Evolutionary conservation across 2,113 vertebrate genomes (phyloP), one percentile per base, ranked within the genome.

Genomic region (Lipotes vexillifer): DNA sequence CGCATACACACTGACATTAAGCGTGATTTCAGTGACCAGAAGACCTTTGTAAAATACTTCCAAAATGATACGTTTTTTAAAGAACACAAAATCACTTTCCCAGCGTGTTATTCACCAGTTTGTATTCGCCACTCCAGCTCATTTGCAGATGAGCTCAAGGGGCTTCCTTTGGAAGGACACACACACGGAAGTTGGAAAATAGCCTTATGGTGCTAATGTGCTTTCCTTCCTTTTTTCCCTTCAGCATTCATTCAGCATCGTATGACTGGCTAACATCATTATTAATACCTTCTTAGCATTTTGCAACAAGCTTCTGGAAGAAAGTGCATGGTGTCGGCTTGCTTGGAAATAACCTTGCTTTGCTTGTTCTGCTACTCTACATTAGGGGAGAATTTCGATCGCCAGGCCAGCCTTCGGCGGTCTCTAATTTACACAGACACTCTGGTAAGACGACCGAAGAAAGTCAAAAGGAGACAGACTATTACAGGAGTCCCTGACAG

Each of bases 401-500:
- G 99, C 98, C 99, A 99, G 98, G 99, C 99, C 99, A 99, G 99
- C 99, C 98, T 99, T 98, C 99, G 99, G 98, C 99, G 99, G 99
- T 99, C 99, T 99, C 99, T 99, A 98, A 99, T 99, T 99, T 99
- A 99, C 99, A 99, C 99, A 99, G 99, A 99, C 98, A 99, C 99
- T 98, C 99, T 99, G 99, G 99, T 99, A 99, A 99, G 99, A 98
- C 99, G 99, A 98, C 99, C 99, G 99, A 99, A 99, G 99, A 99
- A 99, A 99, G 99, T 99, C 99, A 99, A 99, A 99, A 99, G 99
- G 99, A 99, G 99, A 99, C 99, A 99, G 99, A 99, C 99, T 99
- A 99, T 99, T 99, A 99, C 99, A 99, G 99, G 99, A 99, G 98
- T 99, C 98, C 99, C 99, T 98, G 99, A 99, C 99, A 99, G 98